Base-by-base conservation (phyloP, 2,113 vertebrate species). In the Antigone vipio region DNA sequence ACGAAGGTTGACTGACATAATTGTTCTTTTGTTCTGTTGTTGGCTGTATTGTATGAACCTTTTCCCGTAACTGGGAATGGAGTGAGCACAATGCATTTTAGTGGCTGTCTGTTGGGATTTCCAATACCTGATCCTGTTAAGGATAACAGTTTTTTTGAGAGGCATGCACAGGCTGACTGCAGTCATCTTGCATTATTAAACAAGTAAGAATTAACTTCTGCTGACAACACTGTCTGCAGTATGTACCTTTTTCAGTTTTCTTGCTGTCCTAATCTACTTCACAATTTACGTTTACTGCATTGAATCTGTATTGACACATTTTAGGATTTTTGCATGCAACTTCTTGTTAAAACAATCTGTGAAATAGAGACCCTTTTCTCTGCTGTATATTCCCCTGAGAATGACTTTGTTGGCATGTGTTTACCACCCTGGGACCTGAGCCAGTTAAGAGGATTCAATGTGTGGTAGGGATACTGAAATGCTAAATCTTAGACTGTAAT, bases 181-280 rank as follows among this genome's bases (percentile, higher is more conserved):
- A 73, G 86, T 92, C 76, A 26, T 72, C 69, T 79, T 91, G 62
- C 83, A 89, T 93, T 95, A 93, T 89, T 95, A 93, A 93, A 82
- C 77, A 79, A 78, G 80, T 12, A 58, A 78, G 71, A 93, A 95
- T 62, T 92, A 84, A 53, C 73, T 85, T 79, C 66, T 95, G 71
- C 85, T 76, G 92, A 93, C 84, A 85, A 3, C 23, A 7, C 50
- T 62, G 23, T 47, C 90, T 92, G 86, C 71, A 85, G 38, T 23
- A 34, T 11, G 71, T 42, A 27, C 42, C 23, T 69, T 63, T 63
- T 40, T 17, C 53, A 8, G 20, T 56, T 62, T 74, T 38, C 15
- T 49, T 73, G 29, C 91, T 77, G 32, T 47, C 38, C 38, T 79
- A 42, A 76, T 62, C 53, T 49, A 11, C 32, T 82, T 69, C 69